Evolutionary conservation across 1,140 invertebrate species (phyloP).

Genomic region (Drosophila varians): DNA sequence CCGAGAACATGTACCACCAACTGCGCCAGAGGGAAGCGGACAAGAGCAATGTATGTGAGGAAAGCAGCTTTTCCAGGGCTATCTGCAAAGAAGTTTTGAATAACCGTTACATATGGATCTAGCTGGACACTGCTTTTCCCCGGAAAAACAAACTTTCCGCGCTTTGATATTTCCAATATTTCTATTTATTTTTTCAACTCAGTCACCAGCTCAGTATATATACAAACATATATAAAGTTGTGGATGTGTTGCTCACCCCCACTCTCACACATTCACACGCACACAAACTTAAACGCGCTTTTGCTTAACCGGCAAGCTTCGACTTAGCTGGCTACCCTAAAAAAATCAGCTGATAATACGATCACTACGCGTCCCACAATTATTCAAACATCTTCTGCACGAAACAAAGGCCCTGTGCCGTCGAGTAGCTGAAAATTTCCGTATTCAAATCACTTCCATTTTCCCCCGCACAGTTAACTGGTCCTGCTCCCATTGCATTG

Average conservation of each 20-base stretch:
- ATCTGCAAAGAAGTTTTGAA: neutral
- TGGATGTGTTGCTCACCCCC: neutral
- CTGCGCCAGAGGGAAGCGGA: neutral
- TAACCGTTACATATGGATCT: neutral
- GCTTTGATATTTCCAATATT: neutral
- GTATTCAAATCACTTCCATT: constrained; percentile 10
- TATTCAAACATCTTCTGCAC: constrained; percentile 23
- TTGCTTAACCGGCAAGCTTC: constrained; percentile 23
- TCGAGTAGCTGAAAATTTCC: neutral
- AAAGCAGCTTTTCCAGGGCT: neutral
- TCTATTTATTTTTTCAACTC: constrained; percentile 1
- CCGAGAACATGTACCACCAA: constrained; percentile 47
- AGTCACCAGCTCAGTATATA: neutral
- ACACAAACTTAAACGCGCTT: constrained; percentile 1
- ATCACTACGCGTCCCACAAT: constrained; percentile 15
- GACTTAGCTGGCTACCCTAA: constrained; percentile 44
- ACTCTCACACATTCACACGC: constrained; percentile 1
- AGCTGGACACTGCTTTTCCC: neutral
- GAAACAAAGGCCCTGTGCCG: constrained; percentile 23
- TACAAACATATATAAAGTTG: constrained; percentile 2
- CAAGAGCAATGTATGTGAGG: constrained; percentile 8
- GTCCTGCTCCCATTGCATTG: neutral
- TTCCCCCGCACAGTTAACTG: constrained; percentile 20
- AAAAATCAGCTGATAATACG: constrained; percentile 44
- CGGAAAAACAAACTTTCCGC: neutral